Percentiles rank a stretch among this genome's conserved stretches.
These are phyloP conservation scores for Ceratosolen fusciceps DNA, from an alignment of 1,140 invertebrate species.

Conservation along the genomic window DNA sequence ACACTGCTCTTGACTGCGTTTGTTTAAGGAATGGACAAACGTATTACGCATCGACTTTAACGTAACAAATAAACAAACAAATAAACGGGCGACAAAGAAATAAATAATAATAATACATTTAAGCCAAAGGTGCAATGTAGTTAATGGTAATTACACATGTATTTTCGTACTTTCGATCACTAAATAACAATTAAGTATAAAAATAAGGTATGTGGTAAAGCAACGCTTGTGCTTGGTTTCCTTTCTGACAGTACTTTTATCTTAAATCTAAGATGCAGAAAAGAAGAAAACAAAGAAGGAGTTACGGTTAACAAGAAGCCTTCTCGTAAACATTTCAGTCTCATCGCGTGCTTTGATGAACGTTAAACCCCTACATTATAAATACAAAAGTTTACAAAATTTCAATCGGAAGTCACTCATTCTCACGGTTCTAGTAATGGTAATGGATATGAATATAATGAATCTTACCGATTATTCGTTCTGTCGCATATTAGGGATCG, in stretches of 20 bases:
- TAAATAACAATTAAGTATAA: not conserved
- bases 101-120: not conserved
- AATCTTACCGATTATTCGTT: constrained; percentile 23
- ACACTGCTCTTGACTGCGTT: not conserved
- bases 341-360: not conserved
- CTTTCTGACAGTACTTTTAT: constrained; percentile 10
- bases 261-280: not conserved
- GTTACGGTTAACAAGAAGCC: constrained; percentile 10
- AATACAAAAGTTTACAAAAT: not conserved
- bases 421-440: constrained; percentile 20
- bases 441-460: constrained; percentile 36
- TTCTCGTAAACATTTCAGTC: constrained; percentile 10
- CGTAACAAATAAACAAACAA: not conserved
- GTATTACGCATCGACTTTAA: not conserved
- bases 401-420: constrained; percentile 35
- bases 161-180: not conserved
- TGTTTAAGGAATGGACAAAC: not conserved
- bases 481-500: constrained; percentile 32
- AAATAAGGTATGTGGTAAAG: not conserved
- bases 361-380: not conserved
- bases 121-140: constrained; percentile 9
- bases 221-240: not conserved
- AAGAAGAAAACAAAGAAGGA: not conserved
- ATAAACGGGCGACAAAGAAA: too few species aligned
- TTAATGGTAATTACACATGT: not conserved